Conservation (phyloP, 2,797 vertebrate species). For the Arrhamphus sclerolepis region DNA sequence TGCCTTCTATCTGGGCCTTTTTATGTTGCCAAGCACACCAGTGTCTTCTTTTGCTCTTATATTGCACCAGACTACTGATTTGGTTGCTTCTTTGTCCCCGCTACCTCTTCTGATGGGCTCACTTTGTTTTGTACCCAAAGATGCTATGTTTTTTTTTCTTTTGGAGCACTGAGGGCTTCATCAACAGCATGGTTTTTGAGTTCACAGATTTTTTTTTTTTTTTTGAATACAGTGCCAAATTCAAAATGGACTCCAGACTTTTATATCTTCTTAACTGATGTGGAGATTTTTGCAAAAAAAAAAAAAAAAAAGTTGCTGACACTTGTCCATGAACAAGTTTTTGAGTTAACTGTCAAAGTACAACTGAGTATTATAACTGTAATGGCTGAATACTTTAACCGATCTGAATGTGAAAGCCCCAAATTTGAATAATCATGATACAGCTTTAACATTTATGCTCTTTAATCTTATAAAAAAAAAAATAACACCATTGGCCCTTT, state of each 20-base stretch:
- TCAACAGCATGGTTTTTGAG: not conserved
- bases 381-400: not conserved
- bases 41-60: not conserved
- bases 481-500: not conserved
- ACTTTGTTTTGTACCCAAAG: slow-evolving; percentile 5
- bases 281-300: not conserved
- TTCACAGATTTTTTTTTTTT: not conserved
- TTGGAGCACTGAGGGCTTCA: not conserved
- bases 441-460: no score
- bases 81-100: not conserved
- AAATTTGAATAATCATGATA: no score
- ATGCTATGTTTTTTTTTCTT: not conserved
- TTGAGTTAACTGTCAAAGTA: not conserved
- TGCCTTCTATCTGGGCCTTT: not conserved
- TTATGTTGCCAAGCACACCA: not conserved
- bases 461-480: no score
- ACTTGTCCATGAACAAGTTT: not conserved
- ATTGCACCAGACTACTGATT: slow-evolving; percentile 1
- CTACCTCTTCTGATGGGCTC: not conserved
- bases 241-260: not conserved
- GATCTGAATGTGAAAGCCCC: no score
- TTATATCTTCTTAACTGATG: not conserved
- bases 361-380: no score
- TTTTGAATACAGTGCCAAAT: slow-evolving; percentile 2
- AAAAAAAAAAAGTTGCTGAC: not conserved